Evolutionary conservation across 2,888 invertebrate genomes (phyloP), one percentile per base, ranked within the genome.

Genomic region (Pollenia labialis): DNA sequence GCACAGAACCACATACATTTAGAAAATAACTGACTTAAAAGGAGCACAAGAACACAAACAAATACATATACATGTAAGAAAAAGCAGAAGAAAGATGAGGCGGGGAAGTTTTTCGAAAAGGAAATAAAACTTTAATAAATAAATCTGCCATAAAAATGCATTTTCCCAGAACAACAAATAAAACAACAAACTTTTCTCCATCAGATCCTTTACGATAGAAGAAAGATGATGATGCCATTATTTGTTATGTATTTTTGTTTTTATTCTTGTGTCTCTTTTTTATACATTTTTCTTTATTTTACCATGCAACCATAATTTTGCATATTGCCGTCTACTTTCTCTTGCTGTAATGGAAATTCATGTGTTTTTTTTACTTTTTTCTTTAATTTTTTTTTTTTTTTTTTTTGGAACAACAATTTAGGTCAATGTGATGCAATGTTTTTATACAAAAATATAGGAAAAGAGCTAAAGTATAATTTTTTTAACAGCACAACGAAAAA

Each of bases 351-450:
- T 69, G 50, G 74, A 79, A 72, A 79, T 85, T 87, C 48, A 77
- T 68, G 56, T 71, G 56, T 58, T 71, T 87, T 75, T 86, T 82
- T 16, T 68, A 23, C 32, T 32, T 32, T 32, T 32, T 32, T 6
- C 32, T 6, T 32, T 32, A 1, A 32, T 87, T 50, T 87, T 85
- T 83, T 80, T 86, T 85, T 12, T 40, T 8, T 7, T 9, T 54
- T 42, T 56, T 64, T 75, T 83, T 48, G n/a, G 11, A 72, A 72
- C 10, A 72, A 52, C 76, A 64, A 87, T 80, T 71, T 87, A 68
- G 89, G 83, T 90, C 90, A 90, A 89, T 89, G 90, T 87, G 87
- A 88, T 88, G 89, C 85, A 85, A 90, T 89, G 76, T 74, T 76
- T 69, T 52, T 54, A 12, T 42, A 58, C 11, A 58, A 11, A 76